Percentiles rank a stretch among this genome's conserved stretches.
Conservation (phyloP, 2,797 vertebrate species). For the Spea hammondii region DNA sequence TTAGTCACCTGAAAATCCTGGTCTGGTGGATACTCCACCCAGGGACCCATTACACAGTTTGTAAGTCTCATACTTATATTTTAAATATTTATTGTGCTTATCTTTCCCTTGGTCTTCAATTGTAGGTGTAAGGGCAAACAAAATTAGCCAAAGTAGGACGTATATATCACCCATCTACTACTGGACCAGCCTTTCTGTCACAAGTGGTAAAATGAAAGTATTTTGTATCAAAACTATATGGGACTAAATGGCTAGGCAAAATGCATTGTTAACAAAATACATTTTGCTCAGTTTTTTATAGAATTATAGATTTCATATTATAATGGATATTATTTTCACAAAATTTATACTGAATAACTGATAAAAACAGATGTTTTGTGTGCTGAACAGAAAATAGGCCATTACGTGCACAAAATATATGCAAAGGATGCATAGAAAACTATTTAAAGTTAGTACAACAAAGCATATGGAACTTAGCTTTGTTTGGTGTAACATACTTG, state of each 20-base stretch:
- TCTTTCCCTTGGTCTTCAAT: no score
- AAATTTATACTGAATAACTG: neutral
- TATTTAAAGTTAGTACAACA: neutral
- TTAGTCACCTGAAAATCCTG: no score
- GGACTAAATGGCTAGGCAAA: neutral
- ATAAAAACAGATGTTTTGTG: neutral
- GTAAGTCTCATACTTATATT: no score
- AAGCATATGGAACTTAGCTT: neutral
- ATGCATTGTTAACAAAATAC: neutral
- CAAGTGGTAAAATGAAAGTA: no score
- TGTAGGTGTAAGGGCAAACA: no score
- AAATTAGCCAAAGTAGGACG: no score
- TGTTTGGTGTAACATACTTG: neutral
- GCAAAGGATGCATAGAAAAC: neutral
- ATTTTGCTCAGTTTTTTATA: neutral
- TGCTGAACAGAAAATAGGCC: neutral
- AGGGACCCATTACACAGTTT: no score
- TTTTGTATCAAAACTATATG: no score
- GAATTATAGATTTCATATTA: neutral
- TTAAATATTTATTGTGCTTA: no score
- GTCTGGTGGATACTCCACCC: no score
- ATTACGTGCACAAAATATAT: neutral
- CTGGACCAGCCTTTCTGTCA: no score
- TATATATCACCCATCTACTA: no score
- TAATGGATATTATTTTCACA: neutral